Evolutionary conservation across 1,140 invertebrate genomes (phyloP).

Genomic region (Heliconius congener): DNA sequence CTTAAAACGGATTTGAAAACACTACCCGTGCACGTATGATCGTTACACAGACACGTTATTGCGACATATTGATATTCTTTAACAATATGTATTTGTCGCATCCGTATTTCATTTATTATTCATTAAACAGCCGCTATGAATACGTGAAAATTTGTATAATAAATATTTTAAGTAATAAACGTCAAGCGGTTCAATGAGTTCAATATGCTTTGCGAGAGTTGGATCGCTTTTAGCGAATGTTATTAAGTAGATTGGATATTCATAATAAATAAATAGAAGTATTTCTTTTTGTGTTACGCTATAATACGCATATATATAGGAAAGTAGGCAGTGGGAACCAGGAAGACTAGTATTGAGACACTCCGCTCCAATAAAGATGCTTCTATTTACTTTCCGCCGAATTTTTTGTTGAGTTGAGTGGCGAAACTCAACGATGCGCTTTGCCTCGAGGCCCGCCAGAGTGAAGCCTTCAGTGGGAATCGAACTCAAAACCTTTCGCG

Average conservation of each 20-base stretch:
- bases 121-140: neutral
- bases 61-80: neutral
- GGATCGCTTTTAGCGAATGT: constrained; percentile 11
- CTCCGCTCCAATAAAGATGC: too few relatives aligned
- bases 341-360: too few relatives aligned
- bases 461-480: too few relatives aligned
- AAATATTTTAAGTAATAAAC: constrained; percentile 13
- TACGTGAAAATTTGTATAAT: neutral
- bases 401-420: too few relatives aligned
- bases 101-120: neutral
- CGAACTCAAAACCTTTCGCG: too few relatives aligned
- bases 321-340: too few relatives aligned
- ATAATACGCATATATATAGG: too few relatives aligned
- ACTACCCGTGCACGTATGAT: too few relatives aligned
- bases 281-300: too few relatives aligned
- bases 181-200: constrained; percentile 11
- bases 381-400: too few relatives aligned
- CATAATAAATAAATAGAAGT: neutral
- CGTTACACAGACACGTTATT: neutral
- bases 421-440: too few relatives aligned
- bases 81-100: neutral
- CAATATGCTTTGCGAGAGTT: constrained; percentile 14
- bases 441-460: too few relatives aligned
- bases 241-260: neutral
- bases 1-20: neutral